Conservation (phyloP, 2,113 vertebrate species). For the Chaetodon auriga region DNA sequence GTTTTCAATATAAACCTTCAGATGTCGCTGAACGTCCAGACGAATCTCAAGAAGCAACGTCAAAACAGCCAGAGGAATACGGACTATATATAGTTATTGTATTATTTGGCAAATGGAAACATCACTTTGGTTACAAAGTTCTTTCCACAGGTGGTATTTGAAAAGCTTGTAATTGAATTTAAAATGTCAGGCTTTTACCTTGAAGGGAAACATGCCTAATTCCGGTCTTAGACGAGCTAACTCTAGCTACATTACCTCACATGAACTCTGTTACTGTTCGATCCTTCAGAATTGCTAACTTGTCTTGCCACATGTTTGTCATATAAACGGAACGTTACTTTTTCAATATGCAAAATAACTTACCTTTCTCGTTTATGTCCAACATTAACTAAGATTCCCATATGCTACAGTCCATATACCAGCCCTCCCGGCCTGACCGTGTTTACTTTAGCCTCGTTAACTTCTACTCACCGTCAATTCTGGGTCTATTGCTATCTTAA, state of each 20-base stretch:
- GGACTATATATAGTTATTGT: neutral
- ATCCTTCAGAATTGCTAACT: slow-evolving; percentile 1
- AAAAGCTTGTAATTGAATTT: neutral
- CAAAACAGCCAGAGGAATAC: neutral
- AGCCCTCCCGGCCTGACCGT: slow-evolving; percentile 61
- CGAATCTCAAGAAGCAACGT: neutral
- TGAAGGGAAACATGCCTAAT: slow-evolving; percentile 17
- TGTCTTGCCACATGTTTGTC: neutral
- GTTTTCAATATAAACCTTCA: slow-evolving; percentile 18
- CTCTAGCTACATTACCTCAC: neutral
- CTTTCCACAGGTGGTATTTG: neutral
- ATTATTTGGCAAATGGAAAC: neutral
- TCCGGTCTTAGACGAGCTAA: neutral
- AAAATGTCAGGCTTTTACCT: slow-evolving; percentile 21
- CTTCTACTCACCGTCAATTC: slow-evolving; percentile 83
- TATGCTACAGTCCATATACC: slow-evolving; percentile 19
- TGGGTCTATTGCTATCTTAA: slow-evolving; percentile 82
- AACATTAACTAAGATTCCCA: slow-evolving; percentile 2
- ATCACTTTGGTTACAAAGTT: neutral
- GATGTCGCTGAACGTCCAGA: neutral
- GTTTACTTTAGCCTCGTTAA: slow-evolving; percentile 72
- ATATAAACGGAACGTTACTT: neutral
- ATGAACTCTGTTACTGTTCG: slow-evolving; percentile 35
- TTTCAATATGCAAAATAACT: neutral
- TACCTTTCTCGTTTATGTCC: neutral